Percentiles rank a stretch among this genome's conserved stretches.
Conservation (phyloP, 2,888 invertebrate species). For the Drosophila meridiana region DNA sequence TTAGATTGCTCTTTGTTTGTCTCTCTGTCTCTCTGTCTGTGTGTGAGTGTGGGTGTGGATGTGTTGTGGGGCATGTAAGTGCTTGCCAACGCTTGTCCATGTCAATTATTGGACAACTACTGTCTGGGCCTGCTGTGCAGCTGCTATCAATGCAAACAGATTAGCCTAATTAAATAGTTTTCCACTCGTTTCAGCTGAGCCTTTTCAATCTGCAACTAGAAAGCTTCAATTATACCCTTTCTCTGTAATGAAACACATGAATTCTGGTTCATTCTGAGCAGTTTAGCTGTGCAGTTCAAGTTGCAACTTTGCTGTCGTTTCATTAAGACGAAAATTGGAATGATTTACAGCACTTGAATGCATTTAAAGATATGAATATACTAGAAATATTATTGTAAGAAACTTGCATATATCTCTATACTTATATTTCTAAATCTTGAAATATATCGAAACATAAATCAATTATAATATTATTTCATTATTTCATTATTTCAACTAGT, state of each 20-base stretch:
- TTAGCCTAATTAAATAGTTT: constrained; percentile 74
- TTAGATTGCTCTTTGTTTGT: constrained; percentile 8
- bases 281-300: not conserved
- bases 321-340: accelerated
- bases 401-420: too few relatives aligned
- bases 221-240: not conserved
- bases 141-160: constrained; percentile 60
- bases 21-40: not conserved
- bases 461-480: too few relatives aligned
- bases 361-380: too few relatives aligned
- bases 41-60: not conserved
- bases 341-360: not conserved
- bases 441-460: too few relatives aligned
- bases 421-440: too few relatives aligned
- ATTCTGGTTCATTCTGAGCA: not conserved
- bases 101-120: constrained; percentile 21
- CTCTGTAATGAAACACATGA: not conserved
- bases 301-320: too few relatives aligned
- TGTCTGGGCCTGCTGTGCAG: constrained; percentile 8
- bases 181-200: constrained; percentile 38
- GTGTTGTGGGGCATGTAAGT: constrained; percentile 12
- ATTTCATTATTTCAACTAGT: too few relatives aligned
- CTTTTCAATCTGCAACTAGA: not conserved
- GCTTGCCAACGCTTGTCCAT: constrained; percentile 17
- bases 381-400: too few relatives aligned